Base-by-base conservation (phyloP, 1,140 invertebrate genomes). In the Belonocnema kinseyi region DNA sequence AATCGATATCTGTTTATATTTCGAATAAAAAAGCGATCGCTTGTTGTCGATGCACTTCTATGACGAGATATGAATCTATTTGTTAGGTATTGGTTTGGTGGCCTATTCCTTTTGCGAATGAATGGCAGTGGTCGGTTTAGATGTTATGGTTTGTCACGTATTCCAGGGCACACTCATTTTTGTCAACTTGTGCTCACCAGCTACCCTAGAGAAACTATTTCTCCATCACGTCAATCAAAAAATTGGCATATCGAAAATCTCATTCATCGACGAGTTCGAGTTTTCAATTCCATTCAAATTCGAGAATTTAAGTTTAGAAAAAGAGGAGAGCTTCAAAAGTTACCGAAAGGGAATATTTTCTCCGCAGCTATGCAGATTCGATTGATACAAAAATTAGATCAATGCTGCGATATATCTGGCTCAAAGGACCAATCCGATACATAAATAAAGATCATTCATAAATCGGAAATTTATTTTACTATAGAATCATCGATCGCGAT, bases 101-200 rank as follows among this genome's bases (percentile, higher is more conserved):
- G 58, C n/a, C n/a, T n/a, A n/a, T n/a, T 26, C 58, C 58, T 16
- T 46, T 66, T 66, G 26, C 0, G 58, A 66, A 66, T 66, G 58
- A 56, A 66, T 33, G 40, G 40, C 40, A 40, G 40, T 40, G 58
- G 58, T 66, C 58, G 58, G 13, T 56, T 66, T 66, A n/a, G 58
- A 66, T 77, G 21, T 73, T 74, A 73, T 53, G 70, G 66, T 71
- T 76, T 76, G 74, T 76, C 78, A 79, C 78, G 78, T 79, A 79
- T 79, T 79, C 74, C 75, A 74, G 74, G 74, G 70, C 78, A 79
- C 53, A 71, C 52, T 73, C 66, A 76, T 71, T 72, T 74, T 17
- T 50, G 19, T 17, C 56, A 7, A 10, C 40, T 40, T 7, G 1
- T 40, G 40, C 40, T 40, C 40, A 40, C 40, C 40, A 40, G 8